phyloP scores from a whole-genome alignment of 2,797 vertebrate species.

The Cottoperca gobio region DNA sequence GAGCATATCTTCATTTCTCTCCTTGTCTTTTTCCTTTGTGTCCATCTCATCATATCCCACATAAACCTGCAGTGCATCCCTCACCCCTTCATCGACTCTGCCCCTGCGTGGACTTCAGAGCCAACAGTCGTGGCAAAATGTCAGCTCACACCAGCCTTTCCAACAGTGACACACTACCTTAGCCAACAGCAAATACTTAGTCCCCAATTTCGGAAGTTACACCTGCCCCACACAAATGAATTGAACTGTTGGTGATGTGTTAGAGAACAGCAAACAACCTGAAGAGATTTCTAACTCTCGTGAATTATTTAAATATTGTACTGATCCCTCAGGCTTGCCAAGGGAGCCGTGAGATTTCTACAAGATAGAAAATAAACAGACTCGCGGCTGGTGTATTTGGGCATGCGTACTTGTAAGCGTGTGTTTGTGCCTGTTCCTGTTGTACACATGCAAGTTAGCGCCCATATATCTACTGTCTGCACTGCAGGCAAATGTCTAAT shows the following conservation, averaged over 20 bases:
- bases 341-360: slow-evolving; percentile 73
- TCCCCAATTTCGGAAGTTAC: slow-evolving; percentile 45
- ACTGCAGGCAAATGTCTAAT: slow-evolving; percentile 65
- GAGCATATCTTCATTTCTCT: slow-evolving; percentile 68
- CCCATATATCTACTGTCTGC: slow-evolving; percentile 71
- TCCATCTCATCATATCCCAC: slow-evolving; percentile 40
- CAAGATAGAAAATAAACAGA: slow-evolving; percentile 79
- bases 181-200: slow-evolving; percentile 60
- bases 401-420: slow-evolving; percentile 24
- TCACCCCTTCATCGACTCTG: slow-evolving; percentile 63
- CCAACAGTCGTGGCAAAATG: slow-evolving; percentile 68
- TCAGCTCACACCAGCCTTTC: slow-evolving; percentile 60
- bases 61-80: slow-evolving; percentile 56
- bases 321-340: slow-evolving; percentile 75
- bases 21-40: slow-evolving; percentile 43
- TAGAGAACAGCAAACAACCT: slow-evolving; percentile 70
- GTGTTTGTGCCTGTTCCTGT: slow-evolving; percentile 38
- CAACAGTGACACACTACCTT: slow-evolving; percentile 27
- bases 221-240: slow-evolving; percentile 41
- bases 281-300: slow-evolving; percentile 63
- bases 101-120: slow-evolving; percentile 51
- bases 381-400: slow-evolving; percentile 70
- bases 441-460: slow-evolving; percentile 49
- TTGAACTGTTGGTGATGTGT: slow-evolving; percentile 32
- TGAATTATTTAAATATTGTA: slow-evolving; percentile 79